Evolutionary conservation across 1,140 invertebrate genomes (phyloP).

Genomic region (Pogonomyrmex barbatus): DNA sequence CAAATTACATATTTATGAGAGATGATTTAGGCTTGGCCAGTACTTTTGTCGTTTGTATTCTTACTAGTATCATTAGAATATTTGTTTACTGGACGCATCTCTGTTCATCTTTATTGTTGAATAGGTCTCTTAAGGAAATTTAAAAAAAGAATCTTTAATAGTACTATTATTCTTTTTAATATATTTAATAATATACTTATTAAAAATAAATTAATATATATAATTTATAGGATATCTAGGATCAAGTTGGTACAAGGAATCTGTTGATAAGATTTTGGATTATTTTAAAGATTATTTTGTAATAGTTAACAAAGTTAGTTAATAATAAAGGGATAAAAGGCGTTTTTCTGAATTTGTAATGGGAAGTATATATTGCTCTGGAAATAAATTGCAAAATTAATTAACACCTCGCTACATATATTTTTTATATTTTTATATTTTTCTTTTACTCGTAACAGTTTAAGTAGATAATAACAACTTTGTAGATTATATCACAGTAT

Average conservation of each 20-base stretch:
- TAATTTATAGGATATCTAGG: conserved; percentile 19
- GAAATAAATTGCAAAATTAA: not conserved
- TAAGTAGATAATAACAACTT: conserved; percentile 41
- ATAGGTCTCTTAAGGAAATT: no score
- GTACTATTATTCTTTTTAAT: no score
- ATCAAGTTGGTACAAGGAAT: conserved; percentile 13
- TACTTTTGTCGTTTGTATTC: no score
- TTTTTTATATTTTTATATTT: conserved; percentile 24
- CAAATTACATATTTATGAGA: no score
- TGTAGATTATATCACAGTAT: conserved; percentile 56
- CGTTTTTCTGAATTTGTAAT: conserved; percentile 8
- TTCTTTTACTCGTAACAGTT: conserved; percentile 35
- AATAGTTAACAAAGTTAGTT: not conserved
- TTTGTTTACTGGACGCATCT: no score
- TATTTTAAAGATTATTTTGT: conserved; percentile 31
- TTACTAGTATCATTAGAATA: no score
- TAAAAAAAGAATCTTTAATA: no score
- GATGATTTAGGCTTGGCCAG: no score
- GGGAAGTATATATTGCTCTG: conserved; percentile 43
- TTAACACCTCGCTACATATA: not conserved
- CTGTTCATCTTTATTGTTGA: no score
- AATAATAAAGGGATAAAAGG: not conserved
- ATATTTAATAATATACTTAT: no score
- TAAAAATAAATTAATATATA: conserved; percentile 34
- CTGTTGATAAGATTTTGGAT: conserved; percentile 55